Conservation (phyloP, 2,888 invertebrate genomes). For the Conchocele bisecta region DNA sequence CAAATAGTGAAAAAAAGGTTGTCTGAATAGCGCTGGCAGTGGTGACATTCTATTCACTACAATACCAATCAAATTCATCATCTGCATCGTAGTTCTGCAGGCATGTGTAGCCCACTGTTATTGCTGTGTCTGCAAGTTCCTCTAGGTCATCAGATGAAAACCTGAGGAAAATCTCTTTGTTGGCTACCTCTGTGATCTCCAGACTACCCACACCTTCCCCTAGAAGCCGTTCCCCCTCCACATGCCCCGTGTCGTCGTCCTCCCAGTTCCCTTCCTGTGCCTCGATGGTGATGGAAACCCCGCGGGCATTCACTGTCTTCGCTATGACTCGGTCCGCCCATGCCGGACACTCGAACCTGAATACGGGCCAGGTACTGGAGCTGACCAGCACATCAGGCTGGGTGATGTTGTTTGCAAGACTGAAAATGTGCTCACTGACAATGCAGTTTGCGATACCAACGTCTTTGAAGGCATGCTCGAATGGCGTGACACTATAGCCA, state of each 20-base stretch:
- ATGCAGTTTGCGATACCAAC: constrained; percentile 66
- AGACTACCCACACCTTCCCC: not conserved
- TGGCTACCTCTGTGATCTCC: not conserved
- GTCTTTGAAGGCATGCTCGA: constrained; percentile 53
- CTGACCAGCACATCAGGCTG: constrained; percentile 42
- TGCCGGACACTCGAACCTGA: constrained; percentile 48
- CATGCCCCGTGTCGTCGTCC: constrained; percentile 7
- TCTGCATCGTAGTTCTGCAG: not conserved
- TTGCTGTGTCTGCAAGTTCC: not conserved
- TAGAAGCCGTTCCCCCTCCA: not conserved
- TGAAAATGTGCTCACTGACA: constrained; percentile 44
- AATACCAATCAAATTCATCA: no score
- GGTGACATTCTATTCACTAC: no score
- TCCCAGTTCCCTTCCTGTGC: constrained; percentile 10
- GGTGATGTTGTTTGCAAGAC: constrained; percentile 50
- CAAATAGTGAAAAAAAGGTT: no score
- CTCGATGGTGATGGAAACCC: not conserved
- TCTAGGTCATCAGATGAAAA: not conserved
- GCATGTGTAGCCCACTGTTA: constrained; percentile 2
- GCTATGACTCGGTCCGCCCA: constrained; percentile 33
- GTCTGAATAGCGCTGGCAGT: no score
- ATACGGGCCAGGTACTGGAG: constrained; percentile 49
- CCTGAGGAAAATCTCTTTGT: not conserved
- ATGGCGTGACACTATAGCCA: constrained; percentile 51
- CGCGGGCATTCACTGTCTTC: not conserved